These are phyloP conservation scores for Platypus cylindrus DNA, from an alignment of 2,888 invertebrate species.

Conservation along the genomic window DNA sequence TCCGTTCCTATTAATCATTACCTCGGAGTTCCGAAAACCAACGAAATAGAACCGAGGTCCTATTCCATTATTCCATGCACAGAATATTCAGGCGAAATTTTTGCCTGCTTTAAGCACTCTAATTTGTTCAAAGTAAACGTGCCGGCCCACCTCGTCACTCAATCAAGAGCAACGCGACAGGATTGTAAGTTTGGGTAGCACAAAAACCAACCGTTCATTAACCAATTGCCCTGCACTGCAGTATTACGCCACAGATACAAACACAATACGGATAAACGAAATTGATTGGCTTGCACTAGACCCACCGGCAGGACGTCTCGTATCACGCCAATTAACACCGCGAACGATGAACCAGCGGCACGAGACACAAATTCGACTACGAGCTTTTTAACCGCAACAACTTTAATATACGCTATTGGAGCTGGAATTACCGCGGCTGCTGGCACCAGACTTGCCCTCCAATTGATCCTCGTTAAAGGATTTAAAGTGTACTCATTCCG, in stretches of 20 bases:
- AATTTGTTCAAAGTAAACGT: constrained; percentile 55
- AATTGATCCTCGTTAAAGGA: constrained; percentile 39
- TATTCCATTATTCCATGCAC: constrained; percentile 56
- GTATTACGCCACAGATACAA: no score
- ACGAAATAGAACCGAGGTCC: constrained; percentile 48
- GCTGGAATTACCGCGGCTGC: constrained; percentile 29
- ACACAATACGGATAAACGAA: no score
- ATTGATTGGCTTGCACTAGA: constrained; percentile 4
- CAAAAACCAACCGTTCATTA: constrained; percentile 10
- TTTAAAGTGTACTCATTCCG: constrained; percentile 17
- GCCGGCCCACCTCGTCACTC: constrained; percentile 38
- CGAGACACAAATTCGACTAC: constrained; percentile 34
- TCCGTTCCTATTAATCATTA: constrained; percentile 18
- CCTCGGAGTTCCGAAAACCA: constrained; percentile 39
- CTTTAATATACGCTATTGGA: constrained; percentile 52
- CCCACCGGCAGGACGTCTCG: constrained; percentile 28
- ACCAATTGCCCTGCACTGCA: not conserved
- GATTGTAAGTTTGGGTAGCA: constrained; percentile 26
- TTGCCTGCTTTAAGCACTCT: constrained; percentile 51
- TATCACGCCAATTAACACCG: constrained; percentile 14
- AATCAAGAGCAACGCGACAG: constrained; percentile 31
- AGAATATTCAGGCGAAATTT: constrained; percentile 33
- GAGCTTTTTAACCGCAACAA: constrained; percentile 47
- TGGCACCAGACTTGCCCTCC: constrained; percentile 59
- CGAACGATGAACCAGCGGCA: constrained; percentile 25